These are phyloP conservation scores for Dromiciops gliroides DNA, from an alignment of 2,113 vertebrate species.

Conservation along the genomic window DNA sequence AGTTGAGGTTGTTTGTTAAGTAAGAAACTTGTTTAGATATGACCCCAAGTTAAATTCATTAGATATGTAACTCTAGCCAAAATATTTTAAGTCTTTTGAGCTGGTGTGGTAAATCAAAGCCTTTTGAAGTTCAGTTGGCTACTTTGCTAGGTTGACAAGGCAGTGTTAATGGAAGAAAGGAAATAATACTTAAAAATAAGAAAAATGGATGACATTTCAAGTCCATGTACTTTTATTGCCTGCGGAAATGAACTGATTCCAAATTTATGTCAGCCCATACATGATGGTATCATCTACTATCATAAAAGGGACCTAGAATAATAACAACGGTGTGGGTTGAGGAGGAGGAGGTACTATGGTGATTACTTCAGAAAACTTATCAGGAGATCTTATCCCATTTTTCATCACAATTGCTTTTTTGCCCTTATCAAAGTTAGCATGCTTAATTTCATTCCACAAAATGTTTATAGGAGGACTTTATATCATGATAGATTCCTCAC, in stretches of 20 bases:
- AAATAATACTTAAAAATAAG: neutral
- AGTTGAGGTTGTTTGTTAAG: neutral
- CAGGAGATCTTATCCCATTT: neutral
- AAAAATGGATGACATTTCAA: neutral
- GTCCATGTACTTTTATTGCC: neutral
- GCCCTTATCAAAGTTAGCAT: neutral
- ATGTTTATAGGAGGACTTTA: neutral
- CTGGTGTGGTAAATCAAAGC: conserved; percentile 2
- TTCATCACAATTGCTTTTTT: neutral
- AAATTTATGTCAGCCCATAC: neutral
- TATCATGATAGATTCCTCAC: neutral
- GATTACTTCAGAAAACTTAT: neutral
- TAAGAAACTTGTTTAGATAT: conserved; percentile 4
- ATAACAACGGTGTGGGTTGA: neutral
- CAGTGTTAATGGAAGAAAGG: neutral
- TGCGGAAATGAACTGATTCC: neutral
- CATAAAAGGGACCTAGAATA: neutral
- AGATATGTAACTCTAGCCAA: neutral
- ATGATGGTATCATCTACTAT: neutral
- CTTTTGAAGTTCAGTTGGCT: conserved; percentile 2
- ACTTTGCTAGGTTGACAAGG: neutral
- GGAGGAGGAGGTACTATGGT: neutral
- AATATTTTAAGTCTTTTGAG: neutral
- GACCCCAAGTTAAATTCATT: neutral
- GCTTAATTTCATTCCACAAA: neutral